phyloP scores from a whole-genome alignment of 2,797 vertebrate genomes.

The Cheirogaleus major region DNA sequence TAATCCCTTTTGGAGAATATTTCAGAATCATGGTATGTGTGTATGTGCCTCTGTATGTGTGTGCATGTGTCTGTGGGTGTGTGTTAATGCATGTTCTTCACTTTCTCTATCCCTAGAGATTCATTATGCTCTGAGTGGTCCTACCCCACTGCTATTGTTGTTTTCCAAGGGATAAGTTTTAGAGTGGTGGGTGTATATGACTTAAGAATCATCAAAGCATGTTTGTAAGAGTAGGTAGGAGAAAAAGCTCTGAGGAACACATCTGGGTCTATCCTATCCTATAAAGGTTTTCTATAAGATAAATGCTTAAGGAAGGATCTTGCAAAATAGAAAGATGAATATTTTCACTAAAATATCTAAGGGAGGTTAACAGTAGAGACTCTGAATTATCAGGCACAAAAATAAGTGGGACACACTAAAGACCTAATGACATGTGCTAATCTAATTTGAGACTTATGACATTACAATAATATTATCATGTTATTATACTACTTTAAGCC shows the following conservation, averaged over 20 bases:
- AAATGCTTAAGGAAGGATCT: background rate
- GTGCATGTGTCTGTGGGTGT: background rate
- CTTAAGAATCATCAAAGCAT: background rate
- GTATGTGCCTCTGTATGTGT: background rate
- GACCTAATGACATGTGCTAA: conserved; percentile 57
- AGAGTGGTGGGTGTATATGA: background rate
- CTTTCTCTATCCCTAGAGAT: background rate
- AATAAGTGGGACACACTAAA: conserved; percentile 46
- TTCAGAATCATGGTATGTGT: background rate
- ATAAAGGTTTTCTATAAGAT: background rate
- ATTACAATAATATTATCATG: conserved; percentile 37
- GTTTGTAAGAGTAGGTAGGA: background rate
- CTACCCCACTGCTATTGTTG: background rate
- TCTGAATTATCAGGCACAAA: conserved; percentile 52
- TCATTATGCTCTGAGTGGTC: background rate
- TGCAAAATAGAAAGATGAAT: background rate
- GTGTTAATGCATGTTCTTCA: background rate
- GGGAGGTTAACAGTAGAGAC: background rate
- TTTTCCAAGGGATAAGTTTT: background rate
- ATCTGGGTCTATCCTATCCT: background rate
- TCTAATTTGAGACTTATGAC: conserved; percentile 36
- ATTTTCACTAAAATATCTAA: conserved; percentile 8
- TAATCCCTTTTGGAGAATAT: background rate
- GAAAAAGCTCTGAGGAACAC: background rate
- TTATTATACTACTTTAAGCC: conserved; percentile 56